Evolutionary conservation across 2,797 vertebrate genomes (phyloP), one percentile per base, ranked within the genome.

Genomic region (Salmo trutta): DNA sequence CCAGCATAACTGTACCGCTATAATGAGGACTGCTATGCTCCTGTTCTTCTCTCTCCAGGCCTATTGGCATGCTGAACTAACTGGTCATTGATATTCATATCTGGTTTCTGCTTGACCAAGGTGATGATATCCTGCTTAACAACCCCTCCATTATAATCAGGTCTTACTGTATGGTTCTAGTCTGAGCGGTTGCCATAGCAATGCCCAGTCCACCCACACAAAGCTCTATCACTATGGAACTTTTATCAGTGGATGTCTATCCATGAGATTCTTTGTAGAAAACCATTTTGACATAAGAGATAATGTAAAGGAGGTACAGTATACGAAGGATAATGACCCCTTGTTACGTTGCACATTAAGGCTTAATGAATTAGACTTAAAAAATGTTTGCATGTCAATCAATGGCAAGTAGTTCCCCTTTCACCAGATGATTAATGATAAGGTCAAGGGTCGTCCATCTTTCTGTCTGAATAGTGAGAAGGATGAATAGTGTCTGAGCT

Each of bases 381-480:
- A 59, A 59, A 5, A 21, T 10, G 0, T 2, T 10, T 56, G 16
- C 41, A 47, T 47, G 41, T 47, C 59, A 27, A 64, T 24, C n/a
- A 64, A 64, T 24, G 21, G n/a, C 3, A 24, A 29, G 65, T 16
- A 29, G 17, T 33, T 31, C 24, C 15, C 41, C 29, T 67, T 31
- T 67, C 12, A 65, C 27, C 29, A 31, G 65, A 31, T 31, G 1
- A 31, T 15, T 12, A 16, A 67, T 36, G 7, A 68, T 31, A 31
- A 47, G 41, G 41, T 47, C 41, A 47, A 47, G 17, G 5, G 16
- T 68, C 6, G 31, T 68, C 31, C 16, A 36, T 19, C 66, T 47
- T 47, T 82, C 78, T 74, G 79, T 81, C 75, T 86, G 8, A 56
- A 59, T 15, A 59, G n/a, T 14, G 87, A 90, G 85, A 85, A 80